phyloP scores from a whole-genome alignment of 2,113 vertebrate genomes.

The Salvelinus namaycush region DNA sequence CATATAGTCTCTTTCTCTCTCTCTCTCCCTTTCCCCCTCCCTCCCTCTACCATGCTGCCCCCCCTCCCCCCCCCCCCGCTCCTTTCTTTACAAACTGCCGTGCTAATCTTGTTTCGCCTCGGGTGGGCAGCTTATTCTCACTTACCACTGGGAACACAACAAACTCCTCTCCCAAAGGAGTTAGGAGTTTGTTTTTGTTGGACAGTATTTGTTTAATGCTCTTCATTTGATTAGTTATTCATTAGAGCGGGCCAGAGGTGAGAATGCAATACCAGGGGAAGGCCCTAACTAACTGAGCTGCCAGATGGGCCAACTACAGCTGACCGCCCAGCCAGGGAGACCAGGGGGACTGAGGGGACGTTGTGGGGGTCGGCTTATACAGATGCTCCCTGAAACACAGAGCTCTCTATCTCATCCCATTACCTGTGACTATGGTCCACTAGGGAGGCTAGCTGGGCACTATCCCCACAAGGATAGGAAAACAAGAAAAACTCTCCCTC shows the following conservation, averaged over 20 bases:
- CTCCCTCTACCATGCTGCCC: neutral
- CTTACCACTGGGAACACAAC: neutral
- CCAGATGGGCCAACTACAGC: conserved; percentile 6
- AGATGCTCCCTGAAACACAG: neutral
- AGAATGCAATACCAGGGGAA: neutral
- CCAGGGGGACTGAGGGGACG: neutral
- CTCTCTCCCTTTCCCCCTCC: conserved; percentile 5
- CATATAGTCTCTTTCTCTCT: neutral
- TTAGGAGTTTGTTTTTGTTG: neutral
- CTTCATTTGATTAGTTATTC: neutral
- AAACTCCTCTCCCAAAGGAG: neutral
- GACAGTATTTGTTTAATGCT: conserved; percentile 5
- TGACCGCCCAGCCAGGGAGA: neutral
- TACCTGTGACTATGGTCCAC: neutral
- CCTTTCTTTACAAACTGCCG: neutral
- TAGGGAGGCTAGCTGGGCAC: neutral
- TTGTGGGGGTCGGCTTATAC: neutral
- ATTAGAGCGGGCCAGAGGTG: neutral
- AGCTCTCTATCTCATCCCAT: conserved; percentile 17
- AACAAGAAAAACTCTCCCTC: no score
- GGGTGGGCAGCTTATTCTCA: neutral
- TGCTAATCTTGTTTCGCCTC: conserved; percentile 6
- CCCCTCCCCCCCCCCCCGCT: neutral
- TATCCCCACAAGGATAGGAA: no score
- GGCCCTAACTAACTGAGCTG: neutral